phyloP scores from a whole-genome alignment of 2,113 vertebrate species.

The Clarias gariepinus region DNA sequence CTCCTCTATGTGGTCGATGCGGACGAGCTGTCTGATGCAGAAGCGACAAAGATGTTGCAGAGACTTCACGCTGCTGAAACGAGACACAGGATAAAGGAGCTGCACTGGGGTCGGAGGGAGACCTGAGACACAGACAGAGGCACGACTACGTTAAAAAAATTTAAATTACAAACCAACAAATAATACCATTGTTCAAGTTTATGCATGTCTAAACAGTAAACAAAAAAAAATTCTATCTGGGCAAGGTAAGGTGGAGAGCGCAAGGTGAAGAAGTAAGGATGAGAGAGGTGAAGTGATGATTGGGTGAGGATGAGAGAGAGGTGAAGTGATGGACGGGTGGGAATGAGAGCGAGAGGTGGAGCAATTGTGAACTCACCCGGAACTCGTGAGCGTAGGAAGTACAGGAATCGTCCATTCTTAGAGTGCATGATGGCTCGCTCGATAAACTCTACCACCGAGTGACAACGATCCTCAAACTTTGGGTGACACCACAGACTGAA shows the following conservation, averaged over 20 bases:
- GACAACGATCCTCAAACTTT: conserved; percentile 92
- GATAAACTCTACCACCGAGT: conserved; percentile 93
- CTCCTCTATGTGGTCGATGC: conserved; percentile 95
- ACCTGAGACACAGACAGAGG: conserved; percentile 62
- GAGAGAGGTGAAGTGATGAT: neutral
- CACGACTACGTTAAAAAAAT: no score
- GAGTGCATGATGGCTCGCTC: conserved; percentile 93
- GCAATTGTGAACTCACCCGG: conserved; percentile 74
- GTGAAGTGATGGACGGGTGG: no score
- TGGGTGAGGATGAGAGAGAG: neutral
- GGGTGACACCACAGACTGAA: conserved; percentile 95
- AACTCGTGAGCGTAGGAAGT: conserved; percentile 89
- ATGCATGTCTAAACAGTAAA: no score
- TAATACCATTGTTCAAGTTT: no score
- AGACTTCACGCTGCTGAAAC: conserved; percentile 92
- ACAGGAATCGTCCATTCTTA: conserved; percentile 91
- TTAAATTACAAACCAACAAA: no score
- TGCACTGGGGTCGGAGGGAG: conserved; percentile 84
- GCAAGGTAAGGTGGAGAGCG: neutral
- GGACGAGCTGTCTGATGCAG: conserved; percentile 90
- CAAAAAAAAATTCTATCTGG: no score
- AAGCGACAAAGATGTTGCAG: conserved; percentile 94
- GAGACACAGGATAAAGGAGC: conserved; percentile 88
- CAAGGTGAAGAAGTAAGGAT: neutral
- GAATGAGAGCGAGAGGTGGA: neutral